Evolutionary conservation across 2,113 vertebrate genomes (phyloP), one percentile per base, ranked within the genome.

Genomic region (Taurulus bubalis): DNA sequence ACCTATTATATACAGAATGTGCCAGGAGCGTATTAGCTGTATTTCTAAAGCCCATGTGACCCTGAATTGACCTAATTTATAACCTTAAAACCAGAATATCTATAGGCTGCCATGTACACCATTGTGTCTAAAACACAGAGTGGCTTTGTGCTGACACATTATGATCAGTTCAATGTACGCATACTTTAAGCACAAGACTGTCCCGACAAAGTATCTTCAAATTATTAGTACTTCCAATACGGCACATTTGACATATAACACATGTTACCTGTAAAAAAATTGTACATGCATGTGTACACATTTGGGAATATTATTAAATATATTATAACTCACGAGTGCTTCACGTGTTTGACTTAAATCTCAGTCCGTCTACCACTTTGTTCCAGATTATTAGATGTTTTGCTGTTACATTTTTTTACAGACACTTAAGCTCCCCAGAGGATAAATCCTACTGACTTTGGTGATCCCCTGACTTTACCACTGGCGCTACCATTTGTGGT

Each of bases 61-160:
- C 58, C 28, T 15, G 26, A 60, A 63, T 7, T 80, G 67, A 87
- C 80, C 80, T 77, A 42, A 65, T 73, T 80, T 87, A 6, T 10
- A 49, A 83, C 34, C 8, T 38, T 32, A 53, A 55, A 24, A 58
- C 9, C 36, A 34, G 36, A 58, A 32, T 58, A 58, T 56, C 24
- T 71, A 14, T 26, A 2, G 5, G 47, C 24, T 56, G 24, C 34
- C 26, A 71, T 55, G 18, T 8, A 34, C 32, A 9, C 67, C 12
- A 56, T 22, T 40, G 47, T 55, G 34, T 71, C 34, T 3, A 36
- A 36, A 65, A 12, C n/a, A n/a, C 28, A 51, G 24, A 53, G 1
- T 53, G 66, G 28, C 56, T n/a, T 26, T 26, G 7, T 30, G 10
- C 74, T 28, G 55, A 60, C 40, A 36, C 30, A 20, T 34, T 45